A percentile compares a stretch with the other conserved stretches of the same genome.
Conservation (phyloP, 2,113 vertebrate species). For the Boulengeromyrus knoepffleri region DNA sequence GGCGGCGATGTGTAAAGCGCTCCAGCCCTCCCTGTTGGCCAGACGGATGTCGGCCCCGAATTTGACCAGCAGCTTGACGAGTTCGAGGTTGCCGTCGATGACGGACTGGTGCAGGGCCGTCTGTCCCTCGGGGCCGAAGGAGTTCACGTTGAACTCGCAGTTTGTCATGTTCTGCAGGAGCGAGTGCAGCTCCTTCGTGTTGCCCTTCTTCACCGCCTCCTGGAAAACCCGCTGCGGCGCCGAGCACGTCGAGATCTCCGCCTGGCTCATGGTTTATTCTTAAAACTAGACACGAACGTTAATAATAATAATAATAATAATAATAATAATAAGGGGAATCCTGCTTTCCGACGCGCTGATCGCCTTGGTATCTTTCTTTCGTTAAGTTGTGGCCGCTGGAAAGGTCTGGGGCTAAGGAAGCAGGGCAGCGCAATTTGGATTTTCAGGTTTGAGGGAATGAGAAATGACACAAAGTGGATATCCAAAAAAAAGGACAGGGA, state of each 20-base stretch:
- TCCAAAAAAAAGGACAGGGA: constrained; percentile 63
- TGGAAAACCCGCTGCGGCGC: constrained; percentile 88
- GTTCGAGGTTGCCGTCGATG: constrained; percentile 94
- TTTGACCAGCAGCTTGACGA: constrained; percentile 95
- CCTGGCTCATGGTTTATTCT: constrained; percentile 80
- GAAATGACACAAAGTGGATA: constrained; percentile 40
- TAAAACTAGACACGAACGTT: constrained; percentile 19
- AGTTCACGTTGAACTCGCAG: constrained; percentile 98
- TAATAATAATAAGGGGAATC: constrained; percentile 35
- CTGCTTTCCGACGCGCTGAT: constrained; percentile 33
- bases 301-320: not conserved
- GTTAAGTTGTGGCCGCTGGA: constrained; percentile 38
- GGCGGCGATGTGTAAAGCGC: constrained; percentile 95
- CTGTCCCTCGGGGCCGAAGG: constrained; percentile 94
- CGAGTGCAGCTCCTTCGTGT: constrained; percentile 92
- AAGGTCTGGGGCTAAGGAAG: constrained; percentile 39
- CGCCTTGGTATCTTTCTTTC: constrained; percentile 32
- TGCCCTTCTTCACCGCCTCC: constrained; percentile 91
- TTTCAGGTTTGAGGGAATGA: constrained; percentile 18
- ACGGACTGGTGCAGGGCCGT: constrained; percentile 95
- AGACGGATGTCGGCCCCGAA: constrained; percentile 94
- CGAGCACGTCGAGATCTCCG: constrained; percentile 85
- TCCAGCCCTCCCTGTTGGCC: constrained; percentile 97
- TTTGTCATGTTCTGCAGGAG: constrained; percentile 92
- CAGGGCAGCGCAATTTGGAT: constrained; percentile 47